Evolutionary conservation across 2,888 invertebrate species (phyloP).

Genomic region (Hemicrepidius hirtus): DNA sequence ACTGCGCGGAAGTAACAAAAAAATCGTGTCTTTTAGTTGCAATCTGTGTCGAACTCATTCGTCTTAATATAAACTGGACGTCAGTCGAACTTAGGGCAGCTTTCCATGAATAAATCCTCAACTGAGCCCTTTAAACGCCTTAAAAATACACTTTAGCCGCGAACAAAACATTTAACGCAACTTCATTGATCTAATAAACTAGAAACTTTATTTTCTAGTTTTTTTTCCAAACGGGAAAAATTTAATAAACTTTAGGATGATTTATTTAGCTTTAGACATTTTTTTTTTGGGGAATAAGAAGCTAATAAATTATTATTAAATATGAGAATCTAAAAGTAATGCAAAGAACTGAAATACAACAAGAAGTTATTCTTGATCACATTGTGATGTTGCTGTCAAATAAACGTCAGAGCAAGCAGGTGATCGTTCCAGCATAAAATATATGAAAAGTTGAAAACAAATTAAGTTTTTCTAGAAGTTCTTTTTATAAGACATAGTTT

Average conservation of each 20-base stretch:
- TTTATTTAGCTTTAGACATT: too few species aligned
- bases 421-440: conserved; percentile 16
- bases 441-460: conserved; percentile 22
- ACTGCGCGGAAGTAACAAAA: conserved; percentile 30
- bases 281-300: too few species aligned
- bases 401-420: conserved; percentile 20
- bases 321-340: too few species aligned
- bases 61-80: conserved; percentile 50
- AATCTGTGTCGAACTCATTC: conserved; percentile 49
- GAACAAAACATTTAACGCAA: conserved; percentile 29
- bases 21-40: conserved; percentile 44
- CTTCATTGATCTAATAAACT: neutral
- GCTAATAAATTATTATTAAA: too few species aligned
- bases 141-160: conserved; percentile 27
- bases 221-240: neutral
- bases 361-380: too few species aligned
- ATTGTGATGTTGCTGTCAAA: conserved; percentile 20
- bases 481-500: conserved; percentile 6
- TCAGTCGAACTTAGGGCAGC: conserved; percentile 22
- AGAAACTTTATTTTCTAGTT: neutral
- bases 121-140: conserved; percentile 34
- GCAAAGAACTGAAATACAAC: too few species aligned
- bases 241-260: too few species aligned
- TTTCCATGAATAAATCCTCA: conserved; percentile 40
- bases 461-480: conserved; percentile 1